Conservation (phyloP, 2,797 vertebrate genomes). For the Centroberyx gerrardi region DNA sequence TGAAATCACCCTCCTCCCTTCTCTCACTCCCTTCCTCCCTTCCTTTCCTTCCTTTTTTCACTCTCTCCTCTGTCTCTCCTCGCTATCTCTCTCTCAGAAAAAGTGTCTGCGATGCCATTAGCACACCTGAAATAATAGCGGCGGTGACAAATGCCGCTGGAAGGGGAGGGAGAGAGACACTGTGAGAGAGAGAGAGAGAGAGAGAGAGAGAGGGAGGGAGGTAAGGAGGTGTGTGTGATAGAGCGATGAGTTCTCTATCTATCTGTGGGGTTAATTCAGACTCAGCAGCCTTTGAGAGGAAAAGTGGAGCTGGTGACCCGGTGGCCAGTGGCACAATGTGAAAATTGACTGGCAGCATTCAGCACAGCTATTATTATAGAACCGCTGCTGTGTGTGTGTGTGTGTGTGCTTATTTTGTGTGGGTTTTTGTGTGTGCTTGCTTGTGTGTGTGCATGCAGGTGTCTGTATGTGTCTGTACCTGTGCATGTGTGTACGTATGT, state of each 20-base stretch:
- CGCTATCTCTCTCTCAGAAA: conserved; percentile 41
- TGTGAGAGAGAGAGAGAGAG: conserved; percentile 25
- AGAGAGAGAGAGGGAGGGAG: conserved; percentile 16
- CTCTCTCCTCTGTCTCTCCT: conserved; percentile 10
- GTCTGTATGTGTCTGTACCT: conserved; percentile 5
- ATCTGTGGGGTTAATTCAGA: conserved; percentile 71
- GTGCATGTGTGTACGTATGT: conserved; percentile 25
- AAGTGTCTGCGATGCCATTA: conserved; percentile 84
- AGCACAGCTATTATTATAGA: conserved; percentile 55
- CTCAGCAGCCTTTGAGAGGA: conserved; percentile 67
- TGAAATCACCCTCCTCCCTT: conserved; percentile 10
- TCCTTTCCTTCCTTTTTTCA: not conserved
- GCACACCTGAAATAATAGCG: conserved; percentile 89
- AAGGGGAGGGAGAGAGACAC: conserved; percentile 59
- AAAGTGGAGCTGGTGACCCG: conserved; percentile 72
- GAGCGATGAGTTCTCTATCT: conserved; percentile 59
- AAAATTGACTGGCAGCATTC: conserved; percentile 78
- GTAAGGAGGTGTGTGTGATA: conserved; percentile 48
- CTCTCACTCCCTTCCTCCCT: not conserved
- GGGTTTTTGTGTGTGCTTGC: conserved; percentile 21
- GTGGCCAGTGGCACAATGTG: conserved; percentile 70
- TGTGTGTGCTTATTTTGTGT: conserved; percentile 13
- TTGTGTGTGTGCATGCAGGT: conserved; percentile 7
- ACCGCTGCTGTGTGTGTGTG: conserved; percentile 22
- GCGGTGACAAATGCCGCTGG: conserved; percentile 77